Percentiles rank a stretch among this genome's conserved stretches.
phyloP scores from a whole-genome alignment of 1,140 invertebrate genomes.

The Limonius californicus region DNA sequence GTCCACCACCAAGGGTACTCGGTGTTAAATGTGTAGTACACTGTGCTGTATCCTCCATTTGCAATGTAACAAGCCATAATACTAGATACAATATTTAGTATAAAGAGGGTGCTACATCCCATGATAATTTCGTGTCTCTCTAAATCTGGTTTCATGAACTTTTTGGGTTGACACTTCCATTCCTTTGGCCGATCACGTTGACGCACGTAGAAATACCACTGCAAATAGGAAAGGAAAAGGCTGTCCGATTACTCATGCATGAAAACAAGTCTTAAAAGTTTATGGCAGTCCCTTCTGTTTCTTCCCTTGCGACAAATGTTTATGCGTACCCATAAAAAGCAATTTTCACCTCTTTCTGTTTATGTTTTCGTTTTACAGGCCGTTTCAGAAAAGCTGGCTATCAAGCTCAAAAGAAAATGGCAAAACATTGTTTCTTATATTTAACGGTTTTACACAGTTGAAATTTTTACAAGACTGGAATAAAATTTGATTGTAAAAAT shows the following conservation, averaged over 20 bases:
- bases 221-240: background rate
- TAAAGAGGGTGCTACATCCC: background rate
- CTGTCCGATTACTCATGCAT: conserved; percentile 21
- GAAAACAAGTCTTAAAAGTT: conserved; percentile 30
- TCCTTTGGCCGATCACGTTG: background rate
- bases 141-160: too few relatives aligned
- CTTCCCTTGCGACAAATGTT: conserved; percentile 29
- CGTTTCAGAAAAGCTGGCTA: background rate
- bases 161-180: background rate
- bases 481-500: too few relatives aligned
- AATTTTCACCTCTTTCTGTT: conserved; percentile 30
- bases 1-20: too few relatives aligned
- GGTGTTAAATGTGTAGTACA: too few relatives aligned
- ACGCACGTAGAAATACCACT: background rate
- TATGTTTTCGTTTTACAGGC: conserved; percentile 26
- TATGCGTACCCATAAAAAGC: conserved; percentile 31
- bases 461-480: background rate
- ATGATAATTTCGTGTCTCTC: background rate
- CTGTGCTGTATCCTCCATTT: background rate
- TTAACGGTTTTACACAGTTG: background rate
- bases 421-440: background rate
- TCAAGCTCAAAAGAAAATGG: background rate
- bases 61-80: background rate
- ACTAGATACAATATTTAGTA: background rate
- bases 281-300: conserved; percentile 24